These are phyloP conservation scores for Portunus trituberculatus DNA, from an alignment of 1,140 invertebrate genomes.

Conservation along the genomic window DNA sequence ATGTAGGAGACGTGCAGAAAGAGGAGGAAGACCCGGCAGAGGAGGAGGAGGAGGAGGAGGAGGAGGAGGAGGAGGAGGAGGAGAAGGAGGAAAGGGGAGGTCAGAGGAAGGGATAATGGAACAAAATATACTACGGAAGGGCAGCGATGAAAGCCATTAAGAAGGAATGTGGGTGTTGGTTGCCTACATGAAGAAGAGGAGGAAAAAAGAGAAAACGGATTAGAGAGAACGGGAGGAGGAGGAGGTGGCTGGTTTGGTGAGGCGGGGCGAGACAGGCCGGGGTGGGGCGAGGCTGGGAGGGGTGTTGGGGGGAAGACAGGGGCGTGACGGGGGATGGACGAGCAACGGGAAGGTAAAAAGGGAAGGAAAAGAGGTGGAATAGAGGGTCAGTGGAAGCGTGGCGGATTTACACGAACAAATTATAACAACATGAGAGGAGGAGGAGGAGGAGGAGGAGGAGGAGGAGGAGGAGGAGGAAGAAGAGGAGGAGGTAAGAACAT, in stretches of 20 bases:
- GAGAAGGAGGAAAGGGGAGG: neutral
- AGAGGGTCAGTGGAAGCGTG: neutral
- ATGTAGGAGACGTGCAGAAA: neutral
- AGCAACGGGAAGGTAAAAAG: neutral
- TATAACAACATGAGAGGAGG: neutral
- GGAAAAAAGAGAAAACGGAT: neutral
- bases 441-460: neutral
- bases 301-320: too few species aligned
- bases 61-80: neutral
- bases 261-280: neutral
- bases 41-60: constrained; percentile 6
- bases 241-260: neutral
- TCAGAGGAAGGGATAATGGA: neutral
- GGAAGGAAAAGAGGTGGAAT: neutral
- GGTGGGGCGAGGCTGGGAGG: too few species aligned
- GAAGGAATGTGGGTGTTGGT: neutral
- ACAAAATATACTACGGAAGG: neutral
- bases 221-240: neutral
- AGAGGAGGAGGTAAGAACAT: neutral
- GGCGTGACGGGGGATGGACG: neutral
- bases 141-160: neutral
- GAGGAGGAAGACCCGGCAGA: neutral
- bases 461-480: neutral
- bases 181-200: neutral
- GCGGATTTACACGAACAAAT: neutral